Evolutionary conservation across 2,797 vertebrate genomes (phyloP), one percentile per base, ranked within the genome.

Genomic region (Chaetodon trifasciatus): DNA sequence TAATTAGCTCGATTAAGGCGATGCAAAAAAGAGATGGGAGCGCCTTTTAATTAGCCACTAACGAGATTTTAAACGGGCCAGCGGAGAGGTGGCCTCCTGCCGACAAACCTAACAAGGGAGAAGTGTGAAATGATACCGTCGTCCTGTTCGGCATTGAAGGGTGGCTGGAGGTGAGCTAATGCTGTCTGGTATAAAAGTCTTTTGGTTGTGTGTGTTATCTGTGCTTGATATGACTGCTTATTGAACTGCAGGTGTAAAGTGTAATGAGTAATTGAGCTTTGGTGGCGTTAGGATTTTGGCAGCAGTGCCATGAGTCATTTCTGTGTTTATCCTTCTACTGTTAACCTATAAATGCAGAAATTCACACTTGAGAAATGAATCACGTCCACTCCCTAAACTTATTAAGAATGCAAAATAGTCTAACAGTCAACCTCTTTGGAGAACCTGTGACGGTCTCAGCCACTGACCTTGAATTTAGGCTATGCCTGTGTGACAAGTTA

Each of bases 1-100:
- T 94, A 94, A 95, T 95, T 95, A 95, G 93, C 91, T 91, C 89
- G 92, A 95, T 95, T 95, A 94, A 92, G 89, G 89, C 77, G 85
- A 93, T 83, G 88, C 90, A 92, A 89, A 89, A 92, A 93, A 91
- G 89, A 93, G 92, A 93, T 79, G 87, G 88, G 88, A 92, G 92
- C 86, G 80, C 74, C 91, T 93, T 96, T 95, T 94, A 96, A 96
- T 96, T 95, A 95, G 93, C 92, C 88, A 87, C 93, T 95, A 96
- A 96, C 93, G 83, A 94, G 93, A 95, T 96, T 95, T 94, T 89
- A 95, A 95, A 95, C 85, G 88, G 93, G 94, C 94, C 94, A 95
- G 87, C 62, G 67, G 93, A 94, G 93, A 95, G 89, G 89, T 90
- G 91, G 89, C 88, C 86, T 93, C 93, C 91, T 91, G 91, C 91